Base-by-base conservation (phyloP, 2,113 vertebrate species). In the Loxodonta africana region DNA sequence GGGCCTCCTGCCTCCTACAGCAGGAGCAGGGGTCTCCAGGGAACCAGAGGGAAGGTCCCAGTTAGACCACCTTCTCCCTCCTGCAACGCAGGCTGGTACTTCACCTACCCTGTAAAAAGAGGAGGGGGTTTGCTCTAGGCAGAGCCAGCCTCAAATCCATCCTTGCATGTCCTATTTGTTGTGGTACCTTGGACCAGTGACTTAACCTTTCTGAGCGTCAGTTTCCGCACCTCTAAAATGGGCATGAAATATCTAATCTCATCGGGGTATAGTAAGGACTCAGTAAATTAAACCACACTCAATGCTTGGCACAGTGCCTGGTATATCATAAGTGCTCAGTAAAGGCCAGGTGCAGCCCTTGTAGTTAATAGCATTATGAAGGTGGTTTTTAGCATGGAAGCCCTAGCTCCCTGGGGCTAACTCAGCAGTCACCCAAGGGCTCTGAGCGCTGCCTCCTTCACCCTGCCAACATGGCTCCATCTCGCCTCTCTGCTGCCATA, bases 201-300 rank as follows among this genome's bases (percentile, higher is more conserved):
- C 57, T 62, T 53, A 37, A 69, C 83, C 82, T 73, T 69, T 77
- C 84, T n/a, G 62, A 51, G 60, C 78, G 83, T 96, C 89, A 37
- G 80, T 83, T 44, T 88, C n/a, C 83, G 77, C 73, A 84, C 92
- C 90, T 84, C 23, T 65, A 62, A 94, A 92, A 78, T 62, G 87
- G 92, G 57, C n/a, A 18, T 48, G n/a, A 88, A 14, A 33, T 18
- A 14, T 25, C 65, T 37, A 3, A 30, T 30, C 48, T 80, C 83
- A 71, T 4, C 46, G 33, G 60, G 53, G 44, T 23, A 28, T 2
- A 12, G 46, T 5, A 21, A 81, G 20, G 81, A 67, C 2, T 73
- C 63, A 0, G 65, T 30, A 20, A 89, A 71, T n/a, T 37, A 62
- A 48, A 48, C 7, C 10, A 2, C 7, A 41, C 10, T 57, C 51